These are phyloP conservation scores for Oopsacas minuta DNA, from an alignment of 37 sponge, comb jelly and placozoan genomes.

Conservation along the genomic window DNA sequence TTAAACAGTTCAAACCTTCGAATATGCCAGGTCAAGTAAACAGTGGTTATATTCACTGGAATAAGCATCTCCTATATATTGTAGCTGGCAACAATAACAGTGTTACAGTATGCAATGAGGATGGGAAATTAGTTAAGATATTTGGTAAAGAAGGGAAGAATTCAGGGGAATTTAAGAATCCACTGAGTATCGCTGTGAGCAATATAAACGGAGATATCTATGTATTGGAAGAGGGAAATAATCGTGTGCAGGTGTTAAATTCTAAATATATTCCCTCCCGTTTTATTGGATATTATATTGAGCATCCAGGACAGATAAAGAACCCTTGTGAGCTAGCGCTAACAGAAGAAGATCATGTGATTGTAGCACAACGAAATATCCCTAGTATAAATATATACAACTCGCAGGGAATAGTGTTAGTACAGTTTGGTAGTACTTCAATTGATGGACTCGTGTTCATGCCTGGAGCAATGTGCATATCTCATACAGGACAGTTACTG, in stretches of 20 bases:
- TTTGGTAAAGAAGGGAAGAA: neutral
- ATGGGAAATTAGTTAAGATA: neutral
- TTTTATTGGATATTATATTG: neutral
- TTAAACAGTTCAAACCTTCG: neutral
- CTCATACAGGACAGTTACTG: neutral
- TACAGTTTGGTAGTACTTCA: neutral
- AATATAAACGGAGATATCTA: neutral
- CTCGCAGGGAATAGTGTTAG: neutral
- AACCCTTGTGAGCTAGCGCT: neutral
- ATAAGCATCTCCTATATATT: neutral
- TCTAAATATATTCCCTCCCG: neutral
- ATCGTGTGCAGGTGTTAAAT: neutral
- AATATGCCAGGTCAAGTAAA: neutral
- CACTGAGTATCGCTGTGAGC: neutral
- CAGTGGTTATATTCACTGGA: neutral
- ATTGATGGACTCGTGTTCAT: neutral
- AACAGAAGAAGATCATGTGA: neutral
- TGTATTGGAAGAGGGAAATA: neutral
- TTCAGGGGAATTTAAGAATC: neutral
- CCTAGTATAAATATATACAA: slow-evolving; percentile 1
- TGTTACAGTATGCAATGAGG: neutral
- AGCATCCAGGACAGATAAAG: neutral
- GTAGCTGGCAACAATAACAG: neutral
- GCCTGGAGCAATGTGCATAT: neutral
- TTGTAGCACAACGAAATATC: neutral